These are phyloP conservation scores for Tachuris rubrigastra DNA, from an alignment of 2,113 vertebrate genomes.

Conservation along the genomic window DNA sequence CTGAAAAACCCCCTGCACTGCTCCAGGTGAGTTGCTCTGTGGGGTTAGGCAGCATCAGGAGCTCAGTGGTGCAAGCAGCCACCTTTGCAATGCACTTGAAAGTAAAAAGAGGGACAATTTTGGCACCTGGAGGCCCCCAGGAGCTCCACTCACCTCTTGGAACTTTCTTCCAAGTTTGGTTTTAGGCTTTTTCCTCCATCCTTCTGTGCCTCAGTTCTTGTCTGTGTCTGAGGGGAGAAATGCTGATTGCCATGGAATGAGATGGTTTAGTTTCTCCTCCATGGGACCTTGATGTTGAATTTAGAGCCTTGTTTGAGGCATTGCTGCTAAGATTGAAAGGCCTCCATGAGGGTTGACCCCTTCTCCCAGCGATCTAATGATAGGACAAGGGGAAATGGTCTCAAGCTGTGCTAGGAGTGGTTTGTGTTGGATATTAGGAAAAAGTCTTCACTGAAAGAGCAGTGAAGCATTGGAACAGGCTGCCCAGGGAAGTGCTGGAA, in stretches of 20 bases:
- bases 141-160: fast-evolving
- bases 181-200: neutral
- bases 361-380: neutral
- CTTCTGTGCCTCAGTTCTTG: neutral
- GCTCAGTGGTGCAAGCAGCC: neutral
- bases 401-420: neutral
- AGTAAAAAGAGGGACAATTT: neutral
- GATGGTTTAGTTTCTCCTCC: neutral
- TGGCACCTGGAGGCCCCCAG: neutral
- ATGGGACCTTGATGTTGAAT: neutral
- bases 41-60: neutral
- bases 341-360: neutral
- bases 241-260: fast-evolving
- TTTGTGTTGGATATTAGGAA: neutral
- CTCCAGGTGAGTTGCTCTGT: fast-evolving
- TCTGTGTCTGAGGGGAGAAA: neutral
- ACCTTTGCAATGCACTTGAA: neutral
- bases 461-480: neutral
- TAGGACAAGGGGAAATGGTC: neutral
- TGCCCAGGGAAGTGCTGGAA: neutral
- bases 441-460: neutral
- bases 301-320: neutral
- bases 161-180: neutral
- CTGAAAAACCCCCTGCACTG: neutral
- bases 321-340: neutral